Conservation (phyloP, 2,888 invertebrate species). For the Meganola albula region DNA sequence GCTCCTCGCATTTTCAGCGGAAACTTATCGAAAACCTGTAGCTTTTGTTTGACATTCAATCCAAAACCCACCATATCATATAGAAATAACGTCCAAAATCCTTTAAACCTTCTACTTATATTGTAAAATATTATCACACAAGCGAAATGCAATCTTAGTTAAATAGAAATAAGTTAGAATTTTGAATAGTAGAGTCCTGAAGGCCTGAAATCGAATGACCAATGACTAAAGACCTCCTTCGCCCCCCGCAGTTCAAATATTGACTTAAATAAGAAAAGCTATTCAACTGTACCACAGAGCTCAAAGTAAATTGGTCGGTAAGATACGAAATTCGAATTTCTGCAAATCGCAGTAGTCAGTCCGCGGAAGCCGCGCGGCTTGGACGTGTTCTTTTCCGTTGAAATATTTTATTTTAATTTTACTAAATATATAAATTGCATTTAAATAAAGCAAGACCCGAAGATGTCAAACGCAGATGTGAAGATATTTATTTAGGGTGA, state of each 20-base stretch:
- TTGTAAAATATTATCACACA: conserved; percentile 7
- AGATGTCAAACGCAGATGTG: conserved; percentile 33
- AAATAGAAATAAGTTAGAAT: not conserved
- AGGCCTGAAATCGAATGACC: conserved; percentile 45
- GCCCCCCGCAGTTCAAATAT: conserved; percentile 28
- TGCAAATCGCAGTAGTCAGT: conserved; percentile 41
- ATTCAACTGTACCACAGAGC: conserved; percentile 35
- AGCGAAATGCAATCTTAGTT: conserved; percentile 3
- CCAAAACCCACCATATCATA: conserved; percentile 17
- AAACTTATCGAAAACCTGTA: conserved; percentile 69
- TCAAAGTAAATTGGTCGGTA: conserved; percentile 41
- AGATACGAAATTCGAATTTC: conserved; percentile 34
- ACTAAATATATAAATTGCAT: conserved; percentile 13
- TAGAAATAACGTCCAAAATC: not conserved
- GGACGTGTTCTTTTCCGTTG: conserved; percentile 23
- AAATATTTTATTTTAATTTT: conserved; percentile 17
- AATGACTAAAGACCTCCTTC: conserved; percentile 33
- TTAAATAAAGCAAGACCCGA: conserved; percentile 11
- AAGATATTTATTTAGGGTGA: conserved; percentile 46
- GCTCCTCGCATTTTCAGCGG: conserved; percentile 53
- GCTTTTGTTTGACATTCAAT: conserved; percentile 39
- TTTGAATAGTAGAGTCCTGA: conserved; percentile 4
- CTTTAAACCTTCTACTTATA: conserved; percentile 12
- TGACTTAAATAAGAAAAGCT: conserved; percentile 37
- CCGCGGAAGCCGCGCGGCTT: conserved; percentile 28